A percentile compares a stretch with the other conserved stretches of the same genome.
Conservation (phyloP, 1,140 invertebrate species). For the Microvelia longipes region DNA sequence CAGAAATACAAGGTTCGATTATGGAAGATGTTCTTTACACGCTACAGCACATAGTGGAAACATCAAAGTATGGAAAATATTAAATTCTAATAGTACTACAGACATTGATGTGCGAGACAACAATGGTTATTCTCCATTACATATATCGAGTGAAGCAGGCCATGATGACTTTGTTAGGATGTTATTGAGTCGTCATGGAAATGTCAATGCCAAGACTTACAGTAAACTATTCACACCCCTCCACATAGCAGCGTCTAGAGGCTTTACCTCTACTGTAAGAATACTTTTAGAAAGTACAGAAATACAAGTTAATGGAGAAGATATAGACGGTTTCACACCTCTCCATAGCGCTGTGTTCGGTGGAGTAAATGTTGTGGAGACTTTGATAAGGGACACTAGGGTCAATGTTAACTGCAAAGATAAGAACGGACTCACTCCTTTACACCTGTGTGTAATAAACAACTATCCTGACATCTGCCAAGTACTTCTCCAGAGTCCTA, state of each 20-base stretch:
- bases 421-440: neutral
- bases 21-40: constrained; percentile 43
- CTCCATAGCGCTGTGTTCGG: constrained; percentile 8
- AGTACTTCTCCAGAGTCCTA: constrained; percentile 52
- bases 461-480: too few relatives aligned
- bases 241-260: constrained; percentile 76
- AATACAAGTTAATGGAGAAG: constrained; percentile 11
- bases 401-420: constrained; percentile 21
- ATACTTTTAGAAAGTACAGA: neutral
- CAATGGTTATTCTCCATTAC: constrained; percentile 24
- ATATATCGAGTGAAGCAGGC: constrained; percentile 31
- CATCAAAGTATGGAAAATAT: constrained; percentile 9
- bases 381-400: constrained; percentile 11
- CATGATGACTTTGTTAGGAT: constrained; percentile 29
- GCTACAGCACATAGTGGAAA: constrained; percentile 40
- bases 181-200: constrained; percentile 44
- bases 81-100: constrained; percentile 1
- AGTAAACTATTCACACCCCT: constrained; percentile 69
- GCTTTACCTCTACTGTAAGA: neutral
- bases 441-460: too few relatives aligned
- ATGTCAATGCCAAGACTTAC: constrained; percentile 41
- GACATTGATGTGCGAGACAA: constrained; percentile 2
- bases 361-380: neutral
- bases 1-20: neutral
- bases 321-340: constrained; percentile 9